A percentile compares a stretch with the other conserved stretches of the same genome.
Evolutionary conservation across 1,140 invertebrate species (phyloP).

Genomic region (Philaenus spumarius): DNA sequence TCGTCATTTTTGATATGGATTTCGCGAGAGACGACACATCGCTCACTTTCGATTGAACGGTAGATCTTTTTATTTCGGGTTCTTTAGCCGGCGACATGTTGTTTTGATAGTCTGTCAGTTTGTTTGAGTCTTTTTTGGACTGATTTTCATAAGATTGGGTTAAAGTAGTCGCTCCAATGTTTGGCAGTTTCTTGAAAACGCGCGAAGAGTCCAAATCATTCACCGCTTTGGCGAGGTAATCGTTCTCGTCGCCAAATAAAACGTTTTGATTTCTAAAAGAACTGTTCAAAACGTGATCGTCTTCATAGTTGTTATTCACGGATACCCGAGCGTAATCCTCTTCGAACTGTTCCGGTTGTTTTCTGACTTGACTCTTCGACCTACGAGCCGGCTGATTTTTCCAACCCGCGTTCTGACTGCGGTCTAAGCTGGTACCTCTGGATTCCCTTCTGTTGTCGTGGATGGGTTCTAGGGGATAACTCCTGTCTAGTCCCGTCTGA

Average conservation of each 20-base stretch:
- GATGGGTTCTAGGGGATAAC: constrained; percentile 69
- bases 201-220: constrained; percentile 12
- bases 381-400: background rate
- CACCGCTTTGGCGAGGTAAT: constrained; percentile 1
- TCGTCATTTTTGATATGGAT: constrained; percentile 17
- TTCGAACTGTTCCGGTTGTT: background rate
- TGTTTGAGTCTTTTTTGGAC: constrained; percentile 4
- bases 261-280: no score
- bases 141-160: constrained; percentile 13
- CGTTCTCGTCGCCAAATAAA: constrained; percentile 14
- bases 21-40: constrained; percentile 11
- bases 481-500: constrained; percentile 61
- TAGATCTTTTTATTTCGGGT: background rate
- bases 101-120: background rate
- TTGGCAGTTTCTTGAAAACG: constrained; percentile 28
- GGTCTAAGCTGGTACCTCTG: constrained; percentile 30
- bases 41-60: background rate
- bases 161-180: constrained; percentile 23
- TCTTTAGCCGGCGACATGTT: constrained; percentile 17
- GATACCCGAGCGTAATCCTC: no score
- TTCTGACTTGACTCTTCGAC: constrained; percentile 1
- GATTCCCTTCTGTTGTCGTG: constrained; percentile 34
- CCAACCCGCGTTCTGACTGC: background rate
- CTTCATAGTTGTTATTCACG: background rate
- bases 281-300: no score